Evolutionary conservation across 2,113 vertebrate genomes (phyloP), one percentile per base, ranked within the genome.

Genomic region (Suncus etruscus): DNA sequence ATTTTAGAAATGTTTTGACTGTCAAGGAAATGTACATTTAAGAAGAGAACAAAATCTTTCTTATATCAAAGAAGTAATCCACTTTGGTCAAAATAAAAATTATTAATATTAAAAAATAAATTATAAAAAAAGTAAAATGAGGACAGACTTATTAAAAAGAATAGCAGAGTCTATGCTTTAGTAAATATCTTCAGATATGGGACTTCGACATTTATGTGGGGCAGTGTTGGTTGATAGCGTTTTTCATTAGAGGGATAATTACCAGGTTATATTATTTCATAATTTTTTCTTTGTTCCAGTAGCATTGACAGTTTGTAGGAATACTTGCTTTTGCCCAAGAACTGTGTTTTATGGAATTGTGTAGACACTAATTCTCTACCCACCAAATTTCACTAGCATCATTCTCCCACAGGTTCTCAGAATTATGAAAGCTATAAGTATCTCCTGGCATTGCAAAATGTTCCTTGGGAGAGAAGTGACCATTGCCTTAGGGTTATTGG

Each of bases 121-220:
- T 39, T 39, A 39, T 39, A 39, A 39, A 18, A 18, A 54, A 54
- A 11, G 10, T 31, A 80, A 83, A 58, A 48, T 48, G 16, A 90
- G 11, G 31, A 70, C n/a, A 25, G 16, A 76, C 66, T 72, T 51
- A 73, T 73, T 88, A 45, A 84, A 90, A 65, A 81, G 24, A 58
- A 61, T 22, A 50, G 11, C 8, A 51, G 16, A 85, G 31, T 61
- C 8, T 58, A 25, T 50, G 48, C 58, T 14, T 4, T 72, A 79
- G 22, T 72, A 86, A 58, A 20, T 81, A 83, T 86, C 68, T 32
- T n/a, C 45, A 39, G 50, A 5, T 4, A 27, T 0, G 2, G 4
- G 31, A 76, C 25, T 25, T n/a, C 9, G 11, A 80, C n/a, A 11
- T 76, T 50, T 45, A 39, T 39, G 5, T 2, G 22, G n/a, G 29